Base-by-base conservation (phyloP, 2,113 vertebrate species). In the Columbina picui region DNA sequence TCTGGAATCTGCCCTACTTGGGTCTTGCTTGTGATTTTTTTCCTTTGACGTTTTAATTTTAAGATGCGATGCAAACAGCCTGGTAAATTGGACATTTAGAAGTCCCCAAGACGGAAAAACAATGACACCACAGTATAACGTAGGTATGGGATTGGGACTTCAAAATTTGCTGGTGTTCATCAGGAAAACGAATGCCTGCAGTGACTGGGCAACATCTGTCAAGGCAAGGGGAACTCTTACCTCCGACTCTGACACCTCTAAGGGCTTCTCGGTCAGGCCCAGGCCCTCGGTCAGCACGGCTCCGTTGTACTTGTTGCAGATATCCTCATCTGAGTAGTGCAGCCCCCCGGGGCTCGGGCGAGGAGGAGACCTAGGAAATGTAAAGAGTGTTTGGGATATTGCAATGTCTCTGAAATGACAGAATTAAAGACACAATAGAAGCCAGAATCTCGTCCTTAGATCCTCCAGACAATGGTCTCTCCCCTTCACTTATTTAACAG, bases 261-360 rank as follows among this genome's bases (percentile, higher is more conserved):
- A 97, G 19, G 99, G 98, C 77, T 99, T 99, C 98, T 99, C 99
- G 0, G 97, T 98, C 57, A 99, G 98, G 14, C 98, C 98, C 71
- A 98, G 95, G 91, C 98, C 98, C 95, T 99, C 99, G 0, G 98
- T 99, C 79, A 99, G 98, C 87, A 98, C 98, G 0, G 98, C 97
- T 8, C 99, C 99, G 0, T 99, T 99, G 95, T 99, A 99, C 96
- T 99, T 99, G 98, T 98, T 99, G 81, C 99, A 99, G 94, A 99
- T 98, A 89, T 99, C 99, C 89, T 99, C 99, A 5, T 99, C 99
- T 0, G 99, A 99, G 97, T 99, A 99, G 97, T 98, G 99, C 81
- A 99, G 98, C 12, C 98, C 99, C 0, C 99, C 99, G 0, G 99
- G 99, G 96, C 99, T 99, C 19, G 99, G 99, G 39, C 99, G 98